Base-by-base conservation (phyloP, 2,113 vertebrate genomes). In the Chamaetylas fuelleborni region DNA sequence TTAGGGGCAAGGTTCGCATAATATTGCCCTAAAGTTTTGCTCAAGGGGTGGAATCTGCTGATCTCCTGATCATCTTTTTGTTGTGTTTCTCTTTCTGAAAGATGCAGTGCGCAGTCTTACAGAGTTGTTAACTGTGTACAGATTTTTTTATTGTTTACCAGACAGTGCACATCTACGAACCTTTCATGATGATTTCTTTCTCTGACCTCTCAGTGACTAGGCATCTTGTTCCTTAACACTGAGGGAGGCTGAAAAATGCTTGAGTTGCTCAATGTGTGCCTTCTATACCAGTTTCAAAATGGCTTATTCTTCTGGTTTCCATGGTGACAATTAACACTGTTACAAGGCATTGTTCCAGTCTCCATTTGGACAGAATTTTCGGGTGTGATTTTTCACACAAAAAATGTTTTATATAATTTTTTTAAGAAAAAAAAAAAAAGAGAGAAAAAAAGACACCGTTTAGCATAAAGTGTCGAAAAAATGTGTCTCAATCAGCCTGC, bases 281-380 rank as follows among this genome's bases (percentile, higher is more conserved):
- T 98, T 99, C 98, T 98, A 98, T 98, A 98, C 98, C 97, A 98
- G 98, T 98, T 98, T 99, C 98, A 99, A 99, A 99, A 99, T 98
- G 98, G 98, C 99, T 99, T 99, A 99, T 99, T 99, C 99, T 99
- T 99, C 97, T 98, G 98, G 99, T 99, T 98, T 98, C 99, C 98
- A 99, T 99, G 99, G 98, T 97, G 97, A 99, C 99, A 99, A 99
- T 99, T 99, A 99, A 99, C 98, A 98, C 98, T 98, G 99, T 99
- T 99, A 98, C 98, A 97, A 98, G 98, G 98, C 97, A 99, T 99
- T 99, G 98, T 99, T 98, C 98, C 97, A 97, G 97, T 96, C 98
- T 98, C 98, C 97, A 97, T 98, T 98, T 98, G 97, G 98, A 97
- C 97, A 98, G 97, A 98, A 98, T 98, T 98, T 98, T 98, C 81